These are phyloP conservation scores for Motacilla tschutschensis DNA, from an alignment of 2,113 vertebrate genomes.

Conservation along the genomic window DNA sequence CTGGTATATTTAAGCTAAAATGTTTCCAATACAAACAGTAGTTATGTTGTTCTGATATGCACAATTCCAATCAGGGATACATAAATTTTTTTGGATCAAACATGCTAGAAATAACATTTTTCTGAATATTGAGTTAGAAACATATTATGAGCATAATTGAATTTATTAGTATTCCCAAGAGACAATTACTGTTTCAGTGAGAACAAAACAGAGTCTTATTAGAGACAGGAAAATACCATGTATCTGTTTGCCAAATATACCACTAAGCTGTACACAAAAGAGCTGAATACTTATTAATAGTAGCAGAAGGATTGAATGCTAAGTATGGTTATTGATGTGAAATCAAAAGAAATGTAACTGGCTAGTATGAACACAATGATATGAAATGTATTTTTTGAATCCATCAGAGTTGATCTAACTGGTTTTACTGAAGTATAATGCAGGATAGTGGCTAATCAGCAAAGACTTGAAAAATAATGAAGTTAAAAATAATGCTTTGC, in stretches of 20 bases:
- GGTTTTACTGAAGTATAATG: not conserved
- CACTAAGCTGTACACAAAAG: constrained; percentile 13
- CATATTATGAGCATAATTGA: constrained; percentile 34
- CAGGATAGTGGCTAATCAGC: not conserved
- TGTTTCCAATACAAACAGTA: not conserved
- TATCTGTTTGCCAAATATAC: constrained; percentile 45
- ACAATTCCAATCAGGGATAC: not conserved
- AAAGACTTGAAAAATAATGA: not conserved
- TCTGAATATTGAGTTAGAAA: constrained; percentile 8
- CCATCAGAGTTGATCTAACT: not conserved
- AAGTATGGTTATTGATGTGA: not conserved
- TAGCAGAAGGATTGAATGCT: constrained; percentile 22
- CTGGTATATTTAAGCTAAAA: not conserved
- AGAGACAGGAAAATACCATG: constrained; percentile 14
- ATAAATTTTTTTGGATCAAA: not conserved
- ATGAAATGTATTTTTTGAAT: not conserved
- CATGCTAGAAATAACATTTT: not conserved
- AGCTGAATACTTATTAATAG: constrained; percentile 39
- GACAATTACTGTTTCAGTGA: constrained; percentile 45
- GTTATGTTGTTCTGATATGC: not conserved
- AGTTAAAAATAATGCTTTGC: not conserved
- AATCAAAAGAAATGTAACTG: not conserved
- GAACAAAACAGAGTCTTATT: constrained; percentile 32
- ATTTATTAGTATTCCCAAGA: constrained; percentile 47
- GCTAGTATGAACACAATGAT: not conserved